Evolutionary conservation across 2,888 invertebrate genomes (phyloP).

Genomic region (Leucophenga montana): DNA sequence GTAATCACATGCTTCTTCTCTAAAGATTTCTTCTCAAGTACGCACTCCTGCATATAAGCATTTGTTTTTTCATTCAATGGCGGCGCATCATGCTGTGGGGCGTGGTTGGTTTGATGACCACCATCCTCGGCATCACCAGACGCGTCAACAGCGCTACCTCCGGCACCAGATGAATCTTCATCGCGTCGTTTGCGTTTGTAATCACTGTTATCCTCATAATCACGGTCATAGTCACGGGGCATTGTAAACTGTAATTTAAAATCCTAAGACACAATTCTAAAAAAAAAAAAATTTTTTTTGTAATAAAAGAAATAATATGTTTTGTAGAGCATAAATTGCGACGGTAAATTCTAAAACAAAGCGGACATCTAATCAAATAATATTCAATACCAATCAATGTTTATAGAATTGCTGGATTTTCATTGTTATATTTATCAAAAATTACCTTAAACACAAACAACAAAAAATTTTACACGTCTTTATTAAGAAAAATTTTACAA

Average conservation of each 20-base stretch:
- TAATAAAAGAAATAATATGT: no score
- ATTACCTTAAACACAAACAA: no score
- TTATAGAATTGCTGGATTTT: no score
- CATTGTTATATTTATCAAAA: no score
- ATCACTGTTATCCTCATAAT: constrained; percentile 70
- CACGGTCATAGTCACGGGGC: constrained; percentile 72
- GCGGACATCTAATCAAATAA: no score
- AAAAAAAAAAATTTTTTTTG: no score
- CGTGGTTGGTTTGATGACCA: constrained; percentile 49
- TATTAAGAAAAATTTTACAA: no score
- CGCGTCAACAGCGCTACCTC: constrained; percentile 50
- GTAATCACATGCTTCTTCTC: constrained; percentile 81
- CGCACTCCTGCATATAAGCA: constrained; percentile 83
- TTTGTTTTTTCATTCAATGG: constrained; percentile 81
- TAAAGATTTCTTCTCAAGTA: constrained; percentile 81
- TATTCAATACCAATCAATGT: no score
- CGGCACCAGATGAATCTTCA: constrained; percentile 59
- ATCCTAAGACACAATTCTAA: no score
- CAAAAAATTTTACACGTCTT: no score
- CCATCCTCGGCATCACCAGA: constrained; percentile 55
- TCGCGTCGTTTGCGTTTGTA: constrained; percentile 70
- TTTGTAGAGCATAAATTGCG: no score
- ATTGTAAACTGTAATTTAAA: constrained; percentile 41
- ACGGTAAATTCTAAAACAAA: no score
- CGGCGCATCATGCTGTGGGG: constrained; percentile 61